These are phyloP conservation scores for Uromys caudimaculatus DNA, from an alignment of 2,797 vertebrate species.

Conservation along the genomic window DNA sequence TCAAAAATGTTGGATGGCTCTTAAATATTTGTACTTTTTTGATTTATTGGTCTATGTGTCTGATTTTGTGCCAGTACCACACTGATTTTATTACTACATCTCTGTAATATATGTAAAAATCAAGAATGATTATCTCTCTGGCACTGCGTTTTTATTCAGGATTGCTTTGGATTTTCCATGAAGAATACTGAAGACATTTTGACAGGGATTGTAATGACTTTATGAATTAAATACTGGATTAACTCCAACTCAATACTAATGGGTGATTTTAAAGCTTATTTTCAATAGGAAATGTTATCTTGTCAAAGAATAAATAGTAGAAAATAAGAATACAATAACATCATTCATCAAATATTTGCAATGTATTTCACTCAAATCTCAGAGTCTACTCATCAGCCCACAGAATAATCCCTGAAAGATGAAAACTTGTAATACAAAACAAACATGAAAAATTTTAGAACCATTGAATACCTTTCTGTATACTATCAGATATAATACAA, in stretches of 20 bases:
- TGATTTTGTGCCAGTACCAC: background rate
- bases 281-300: background rate
- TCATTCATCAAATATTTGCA: background rate
- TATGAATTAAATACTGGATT: background rate
- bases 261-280: background rate
- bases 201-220: background rate
- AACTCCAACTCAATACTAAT: background rate
- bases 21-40: background rate
- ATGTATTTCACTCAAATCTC: background rate
- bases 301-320: background rate
- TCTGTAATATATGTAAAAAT: background rate
- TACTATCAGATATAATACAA: background rate
- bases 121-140: background rate
- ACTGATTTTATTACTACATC: background rate
- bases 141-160: background rate
- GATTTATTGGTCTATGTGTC: background rate
- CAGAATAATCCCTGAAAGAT: background rate
- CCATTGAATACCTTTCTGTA: background rate
- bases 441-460: background rate
- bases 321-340: background rate
- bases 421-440: background rate
- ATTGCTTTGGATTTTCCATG: background rate
- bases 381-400: background rate
- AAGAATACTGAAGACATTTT: background rate
- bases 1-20: background rate